phyloP scores from a whole-genome alignment of 2,888 invertebrate genomes.

The Aphidoletes aphidimyza region DNA sequence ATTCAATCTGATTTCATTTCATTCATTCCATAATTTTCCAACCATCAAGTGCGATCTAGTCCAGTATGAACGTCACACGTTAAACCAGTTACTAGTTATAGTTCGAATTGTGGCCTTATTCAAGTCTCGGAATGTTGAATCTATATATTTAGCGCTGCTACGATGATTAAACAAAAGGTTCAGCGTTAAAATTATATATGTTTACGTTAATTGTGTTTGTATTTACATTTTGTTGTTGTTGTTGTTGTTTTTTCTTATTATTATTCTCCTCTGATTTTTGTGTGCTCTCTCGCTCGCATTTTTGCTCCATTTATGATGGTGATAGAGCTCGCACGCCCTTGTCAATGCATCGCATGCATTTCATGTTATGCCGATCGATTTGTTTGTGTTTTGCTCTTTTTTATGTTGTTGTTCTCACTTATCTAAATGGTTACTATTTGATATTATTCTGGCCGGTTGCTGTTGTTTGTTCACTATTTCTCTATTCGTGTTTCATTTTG shows the following conservation, averaged over 20 bases:
- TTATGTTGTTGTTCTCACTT: slow-evolving; percentile 53
- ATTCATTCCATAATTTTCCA: neutral
- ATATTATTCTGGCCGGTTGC: neutral
- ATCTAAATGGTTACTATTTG: slow-evolving; percentile 40
- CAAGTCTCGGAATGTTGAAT: neutral
- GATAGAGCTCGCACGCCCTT: slow-evolving; percentile 43
- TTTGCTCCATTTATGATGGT: slow-evolving; percentile 43
- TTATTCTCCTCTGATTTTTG: neutral
- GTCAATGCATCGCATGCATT: slow-evolving; percentile 39
- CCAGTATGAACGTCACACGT: no score
- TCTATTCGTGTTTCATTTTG: neutral
- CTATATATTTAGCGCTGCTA: neutral
- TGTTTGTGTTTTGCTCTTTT: neutral
- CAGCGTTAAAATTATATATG: slow-evolving; percentile 52
- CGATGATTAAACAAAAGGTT: slow-evolving; percentile 37
- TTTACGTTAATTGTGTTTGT: slow-evolving; percentile 51
- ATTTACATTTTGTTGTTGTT: neutral
- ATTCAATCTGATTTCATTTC: neutral
- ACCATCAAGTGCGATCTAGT: neutral
- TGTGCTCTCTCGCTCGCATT: neutral
- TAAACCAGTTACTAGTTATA: neutral
- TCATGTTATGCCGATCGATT: neutral
- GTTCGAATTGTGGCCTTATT: neutral
- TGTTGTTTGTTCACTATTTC: neutral
- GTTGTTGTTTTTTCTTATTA: neutral